phyloP scores from a whole-genome alignment of 2,797 vertebrate genomes.

The Serranus cabrilla region DNA sequence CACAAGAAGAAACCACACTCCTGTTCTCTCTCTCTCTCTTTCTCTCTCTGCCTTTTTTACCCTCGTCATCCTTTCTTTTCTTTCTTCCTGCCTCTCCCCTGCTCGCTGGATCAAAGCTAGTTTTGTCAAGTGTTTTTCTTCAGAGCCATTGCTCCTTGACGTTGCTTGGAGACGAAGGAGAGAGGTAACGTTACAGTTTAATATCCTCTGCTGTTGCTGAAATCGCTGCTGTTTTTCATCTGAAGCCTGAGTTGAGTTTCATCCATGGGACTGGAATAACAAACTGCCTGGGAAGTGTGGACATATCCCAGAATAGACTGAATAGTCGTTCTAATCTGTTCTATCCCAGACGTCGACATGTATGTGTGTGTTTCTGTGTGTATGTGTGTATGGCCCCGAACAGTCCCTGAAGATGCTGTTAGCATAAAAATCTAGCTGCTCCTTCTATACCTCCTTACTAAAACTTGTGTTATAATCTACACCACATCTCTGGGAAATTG shows the following conservation, averaged over 20 bases:
- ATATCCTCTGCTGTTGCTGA: slow-evolving; percentile 20
- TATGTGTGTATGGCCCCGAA: not conserved
- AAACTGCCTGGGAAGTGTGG: slow-evolving; percentile 24
- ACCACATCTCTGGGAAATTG: not conserved
- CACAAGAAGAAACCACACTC: slow-evolving; percentile 60
- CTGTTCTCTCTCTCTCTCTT: not conserved
- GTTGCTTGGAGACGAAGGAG: slow-evolving; percentile 46
- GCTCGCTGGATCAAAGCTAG: slow-evolving; percentile 59
- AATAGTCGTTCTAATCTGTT: slow-evolving; percentile 33
- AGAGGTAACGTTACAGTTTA: slow-evolving; percentile 68
- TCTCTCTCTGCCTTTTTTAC: slow-evolving; percentile 24
- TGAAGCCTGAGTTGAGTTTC: slow-evolving; percentile 7
- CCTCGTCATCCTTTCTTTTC: slow-evolving; percentile 35
- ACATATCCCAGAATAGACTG: slow-evolving; percentile 34
- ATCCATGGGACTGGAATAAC: not conserved
- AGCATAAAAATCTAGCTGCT: not conserved
- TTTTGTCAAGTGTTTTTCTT: slow-evolving; percentile 55
- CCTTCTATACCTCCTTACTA: not conserved
- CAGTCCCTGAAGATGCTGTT: slow-evolving; percentile 3
- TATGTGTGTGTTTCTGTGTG: slow-evolving; percentile 4
- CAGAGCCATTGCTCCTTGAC: slow-evolving; percentile 45
- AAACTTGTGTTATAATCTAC: not conserved
- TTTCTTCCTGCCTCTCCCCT: slow-evolving; percentile 25
- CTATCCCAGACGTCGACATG: slow-evolving; percentile 18
- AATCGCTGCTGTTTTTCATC: slow-evolving; percentile 5